Evolutionary conservation across 2,113 vertebrate species (phyloP).

Genomic region (Limanda limanda): DNA sequence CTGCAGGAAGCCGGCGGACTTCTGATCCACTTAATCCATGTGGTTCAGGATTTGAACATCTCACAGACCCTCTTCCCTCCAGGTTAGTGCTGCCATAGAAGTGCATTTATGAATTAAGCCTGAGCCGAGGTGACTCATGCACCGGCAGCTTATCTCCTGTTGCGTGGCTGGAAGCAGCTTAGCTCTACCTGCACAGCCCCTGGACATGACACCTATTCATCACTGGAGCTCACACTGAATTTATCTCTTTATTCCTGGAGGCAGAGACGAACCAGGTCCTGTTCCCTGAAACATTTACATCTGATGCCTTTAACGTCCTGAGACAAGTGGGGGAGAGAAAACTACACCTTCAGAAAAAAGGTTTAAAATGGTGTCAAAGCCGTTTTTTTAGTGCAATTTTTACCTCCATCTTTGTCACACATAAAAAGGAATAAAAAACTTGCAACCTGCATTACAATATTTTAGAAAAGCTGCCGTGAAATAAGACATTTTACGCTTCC

Average conservation of each 20-base stretch:
- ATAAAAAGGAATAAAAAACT: no score
- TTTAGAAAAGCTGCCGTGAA: no score
- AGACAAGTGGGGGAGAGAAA: not conserved
- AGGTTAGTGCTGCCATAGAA: slow-evolving; percentile 34
- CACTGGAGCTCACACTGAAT: slow-evolving; percentile 18
- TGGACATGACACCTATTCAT: slow-evolving; percentile 50
- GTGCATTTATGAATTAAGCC: slow-evolving; percentile 8
- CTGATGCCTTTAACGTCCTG: no score
- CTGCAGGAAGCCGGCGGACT: not conserved
- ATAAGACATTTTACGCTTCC: no score
- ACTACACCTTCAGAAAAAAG: not conserved
- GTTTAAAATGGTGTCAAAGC: no score
- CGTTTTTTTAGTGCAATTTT: no score
- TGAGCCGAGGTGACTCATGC: slow-evolving; percentile 45
- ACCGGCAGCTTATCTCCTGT: slow-evolving; percentile 50
- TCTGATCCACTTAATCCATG: slow-evolving; percentile 33
- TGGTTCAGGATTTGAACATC: slow-evolving; percentile 23
- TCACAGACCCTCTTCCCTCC: not conserved
- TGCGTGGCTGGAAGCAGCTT: slow-evolving; percentile 37
- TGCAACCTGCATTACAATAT: no score
- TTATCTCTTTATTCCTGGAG: slow-evolving; percentile 8
- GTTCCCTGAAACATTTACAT: no score
- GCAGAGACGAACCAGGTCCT: not conserved
- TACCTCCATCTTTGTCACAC: no score
- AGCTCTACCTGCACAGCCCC: slow-evolving; percentile 27